Conservation (phyloP, 2,797 vertebrate species). For the Anguilla marmorata region DNA sequence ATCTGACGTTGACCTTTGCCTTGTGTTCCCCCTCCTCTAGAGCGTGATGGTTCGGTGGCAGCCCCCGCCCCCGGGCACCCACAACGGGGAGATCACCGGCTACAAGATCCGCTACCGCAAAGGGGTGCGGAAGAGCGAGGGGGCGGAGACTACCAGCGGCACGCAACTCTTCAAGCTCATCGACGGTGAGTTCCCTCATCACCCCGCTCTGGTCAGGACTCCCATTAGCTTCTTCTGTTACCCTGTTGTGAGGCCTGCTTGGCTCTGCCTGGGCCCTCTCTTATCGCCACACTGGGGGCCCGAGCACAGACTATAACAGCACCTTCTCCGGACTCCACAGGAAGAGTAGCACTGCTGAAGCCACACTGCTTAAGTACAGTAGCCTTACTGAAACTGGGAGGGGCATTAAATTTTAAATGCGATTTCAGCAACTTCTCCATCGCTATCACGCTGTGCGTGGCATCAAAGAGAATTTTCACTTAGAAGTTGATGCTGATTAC, state of each 20-base stretch:
- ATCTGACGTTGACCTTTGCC: background rate
- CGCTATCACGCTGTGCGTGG: constrained; percentile 58
- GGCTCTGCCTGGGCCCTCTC: background rate
- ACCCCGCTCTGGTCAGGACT: background rate
- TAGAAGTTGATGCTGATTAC: constrained; percentile 61
- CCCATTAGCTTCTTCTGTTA: background rate
- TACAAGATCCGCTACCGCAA: constrained; percentile 97
- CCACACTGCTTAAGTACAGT: background rate
- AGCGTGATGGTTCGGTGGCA: constrained; percentile 94
- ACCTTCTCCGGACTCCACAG: background rate
- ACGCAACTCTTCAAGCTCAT: constrained; percentile 86
- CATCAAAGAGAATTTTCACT: constrained; percentile 73
- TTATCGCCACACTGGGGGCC: background rate
- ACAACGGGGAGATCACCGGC: constrained; percentile 88
- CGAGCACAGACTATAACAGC: background rate
- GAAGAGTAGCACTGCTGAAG: background rate
- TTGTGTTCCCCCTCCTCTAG: constrained; percentile 60
- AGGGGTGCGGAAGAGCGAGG: constrained; percentile 87
- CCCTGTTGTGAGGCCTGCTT: background rate
- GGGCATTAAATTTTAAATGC: constrained; percentile 67
- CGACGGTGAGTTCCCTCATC: constrained; percentile 73
- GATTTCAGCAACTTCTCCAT: constrained; percentile 64
- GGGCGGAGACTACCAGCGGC: constrained; percentile 82
- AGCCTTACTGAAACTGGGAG: background rate
- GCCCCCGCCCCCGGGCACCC: constrained; percentile 80